A percentile compares a stretch with the other conserved stretches of the same genome.
Conservation (phyloP, 2,113 vertebrate genomes). For the Globicephala melas region DNA sequence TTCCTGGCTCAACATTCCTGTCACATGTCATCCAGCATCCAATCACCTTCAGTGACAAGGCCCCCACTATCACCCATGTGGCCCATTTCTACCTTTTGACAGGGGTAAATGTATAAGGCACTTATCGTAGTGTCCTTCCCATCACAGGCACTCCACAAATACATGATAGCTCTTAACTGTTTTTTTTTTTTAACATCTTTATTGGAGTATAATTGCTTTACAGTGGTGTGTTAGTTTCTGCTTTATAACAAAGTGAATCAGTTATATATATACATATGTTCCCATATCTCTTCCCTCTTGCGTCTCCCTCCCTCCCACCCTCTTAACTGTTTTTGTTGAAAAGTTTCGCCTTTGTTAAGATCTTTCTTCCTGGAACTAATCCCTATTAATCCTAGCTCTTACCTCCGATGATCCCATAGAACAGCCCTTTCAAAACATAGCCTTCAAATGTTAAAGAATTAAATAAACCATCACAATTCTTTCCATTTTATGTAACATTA, state of each 20-base stretch:
- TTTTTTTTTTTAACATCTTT: neutral
- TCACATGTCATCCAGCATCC: neutral
- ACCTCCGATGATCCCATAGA: neutral
- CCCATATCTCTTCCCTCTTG: too few species aligned
- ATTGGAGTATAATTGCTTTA: too few species aligned
- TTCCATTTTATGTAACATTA: neutral
- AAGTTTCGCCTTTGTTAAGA: neutral
- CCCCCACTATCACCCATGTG: neutral
- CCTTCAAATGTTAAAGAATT: constrained; percentile 18
- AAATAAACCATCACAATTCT: neutral
- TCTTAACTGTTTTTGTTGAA: neutral
- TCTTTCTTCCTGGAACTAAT: neutral
- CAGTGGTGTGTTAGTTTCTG: too few species aligned
- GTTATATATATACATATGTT: too few species aligned
- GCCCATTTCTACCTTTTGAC: neutral
- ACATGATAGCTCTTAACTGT: neutral
- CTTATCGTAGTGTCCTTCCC: neutral
- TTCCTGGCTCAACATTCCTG: neutral
- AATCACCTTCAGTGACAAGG: neutral
- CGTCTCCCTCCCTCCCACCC: too few species aligned
- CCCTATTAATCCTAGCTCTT: neutral
- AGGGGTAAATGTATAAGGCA: neutral
- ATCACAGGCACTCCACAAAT: neutral
- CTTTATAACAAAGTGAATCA: too few species aligned
- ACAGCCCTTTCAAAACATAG: neutral